Base-by-base conservation (phyloP, 2,113 vertebrate species). In the Thomomys bottae region DNA sequence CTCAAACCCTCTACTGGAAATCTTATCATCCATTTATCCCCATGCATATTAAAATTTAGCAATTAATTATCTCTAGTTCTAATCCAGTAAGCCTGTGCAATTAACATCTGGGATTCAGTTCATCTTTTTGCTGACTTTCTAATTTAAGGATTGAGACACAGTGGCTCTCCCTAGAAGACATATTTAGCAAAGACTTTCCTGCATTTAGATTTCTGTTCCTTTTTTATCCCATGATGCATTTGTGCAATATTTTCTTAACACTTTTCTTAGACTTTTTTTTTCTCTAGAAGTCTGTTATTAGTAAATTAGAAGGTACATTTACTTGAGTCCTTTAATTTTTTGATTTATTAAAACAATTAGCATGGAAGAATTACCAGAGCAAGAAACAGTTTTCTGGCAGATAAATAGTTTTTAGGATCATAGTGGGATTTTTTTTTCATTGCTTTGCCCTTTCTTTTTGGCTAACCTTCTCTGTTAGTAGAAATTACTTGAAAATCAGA, bases 11-110 rank as follows among this genome's bases (percentile, higher is more conserved):
- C 72, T 92, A 18, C 96, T 96, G 91, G 93, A 98, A 98, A 97
- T 96, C 92, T 94, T 97, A 96, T 90, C 94, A 97, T 95, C 83
- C 94, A 40, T 96, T 98, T 96, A 96, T 87, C 86, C 87, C 94
- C 91, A 86, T 80, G 59, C 89, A 92, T 97, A 97, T 98, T 97
- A 96, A 97, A 97, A 97, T 95, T 91, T 84, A 88, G 95, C 96
- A 97, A 98, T 98, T 98, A 97, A 98, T 98, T 98, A 98, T 98
- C 96, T 97, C 94, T 92, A 40, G 95, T 97, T 98, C 97, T 98
- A 97, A 98, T 98, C 97, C 96, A 98, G 92, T 94, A 96, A 97
- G 94, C 90, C 91, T 5, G 4, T 97, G 94, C 96, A 97, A 97
- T 98, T 98, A 98, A 95, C 97, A 96, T 96, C 96, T 97, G 97